Evolutionary conservation across 1,140 invertebrate genomes (phyloP).

Genomic region (Drosophila suzukii): DNA sequence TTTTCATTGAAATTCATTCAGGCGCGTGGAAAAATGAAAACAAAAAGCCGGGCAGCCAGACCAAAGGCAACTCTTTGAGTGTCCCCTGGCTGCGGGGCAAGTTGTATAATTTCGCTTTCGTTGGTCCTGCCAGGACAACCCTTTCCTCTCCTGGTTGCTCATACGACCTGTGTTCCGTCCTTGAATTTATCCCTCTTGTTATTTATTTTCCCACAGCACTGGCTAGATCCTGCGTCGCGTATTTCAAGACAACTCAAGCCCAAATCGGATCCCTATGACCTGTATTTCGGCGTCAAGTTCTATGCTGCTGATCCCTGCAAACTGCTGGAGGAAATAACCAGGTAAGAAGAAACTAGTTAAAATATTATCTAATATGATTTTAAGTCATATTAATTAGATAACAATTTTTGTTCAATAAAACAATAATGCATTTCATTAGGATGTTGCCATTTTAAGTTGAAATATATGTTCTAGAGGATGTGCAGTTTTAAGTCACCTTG

Average conservation of each 20-base stretch:
- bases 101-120: conserved; percentile 78
- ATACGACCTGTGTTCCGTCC: neutral
- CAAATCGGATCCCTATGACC: conserved; percentile 91
- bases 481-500: no score
- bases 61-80: conserved; percentile 60
- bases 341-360: conserved; percentile 86
- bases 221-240: conserved; percentile 94
- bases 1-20: conserved; percentile 81
- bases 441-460: no score
- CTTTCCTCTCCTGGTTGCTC: neutral
- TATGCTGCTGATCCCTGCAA: conserved; percentile 99
- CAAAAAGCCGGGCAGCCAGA: conserved; percentile 32
- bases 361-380: no score
- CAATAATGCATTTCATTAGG: no score
- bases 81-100: conserved; percentile 40
- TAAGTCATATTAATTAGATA: no score
- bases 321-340: conserved; percentile 96
- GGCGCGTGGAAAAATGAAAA: conserved; percentile 66
- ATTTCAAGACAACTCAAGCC: conserved; percentile 93
- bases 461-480: no score
- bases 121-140: conserved; percentile 1
- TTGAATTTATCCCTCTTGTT: conserved; percentile 65
- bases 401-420: no score
- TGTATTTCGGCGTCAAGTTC: conserved; percentile 99
- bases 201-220: conserved; percentile 88